phyloP scores from a whole-genome alignment of 53 echinoderm and acorn worm genomes.

The Echinometra lucunter region DNA sequence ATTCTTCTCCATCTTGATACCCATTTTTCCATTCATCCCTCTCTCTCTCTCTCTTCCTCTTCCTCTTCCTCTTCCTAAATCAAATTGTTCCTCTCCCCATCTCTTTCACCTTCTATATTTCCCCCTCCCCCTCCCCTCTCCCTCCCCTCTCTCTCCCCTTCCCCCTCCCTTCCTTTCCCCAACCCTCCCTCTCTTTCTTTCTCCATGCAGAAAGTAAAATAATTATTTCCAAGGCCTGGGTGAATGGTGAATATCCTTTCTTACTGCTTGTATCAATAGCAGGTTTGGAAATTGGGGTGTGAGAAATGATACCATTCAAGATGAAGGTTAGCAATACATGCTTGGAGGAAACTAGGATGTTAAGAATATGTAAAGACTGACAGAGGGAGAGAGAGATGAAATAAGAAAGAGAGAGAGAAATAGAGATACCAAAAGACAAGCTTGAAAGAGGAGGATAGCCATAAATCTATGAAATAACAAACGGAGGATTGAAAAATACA shows the following conservation, averaged over 20 bases:
- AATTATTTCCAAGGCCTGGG: background rate
- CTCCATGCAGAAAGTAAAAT: background rate
- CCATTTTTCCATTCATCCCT: no score
- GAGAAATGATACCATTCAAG: background rate
- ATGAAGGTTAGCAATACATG: background rate
- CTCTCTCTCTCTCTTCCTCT: background rate
- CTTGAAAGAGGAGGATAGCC: background rate
- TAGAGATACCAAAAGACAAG: background rate
- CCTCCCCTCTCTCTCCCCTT: background rate
- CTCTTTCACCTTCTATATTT: background rate
- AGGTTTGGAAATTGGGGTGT: background rate
- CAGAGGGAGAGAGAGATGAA: background rate
- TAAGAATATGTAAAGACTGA: background rate
- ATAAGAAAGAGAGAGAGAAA: background rate
- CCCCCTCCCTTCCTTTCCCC: background rate
- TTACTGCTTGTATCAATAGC: background rate
- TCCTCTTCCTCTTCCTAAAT: background rate
- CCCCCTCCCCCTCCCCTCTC: background rate
- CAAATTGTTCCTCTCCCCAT: background rate
- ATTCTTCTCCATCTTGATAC: no score
- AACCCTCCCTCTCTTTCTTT: background rate
- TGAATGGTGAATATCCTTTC: background rate
- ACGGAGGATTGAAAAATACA: background rate
- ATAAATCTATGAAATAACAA: background rate
- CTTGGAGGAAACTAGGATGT: background rate